Evolutionary conservation across 2,888 invertebrate species (phyloP).

Genomic region (Exephanes ischioxanthus): DNA sequence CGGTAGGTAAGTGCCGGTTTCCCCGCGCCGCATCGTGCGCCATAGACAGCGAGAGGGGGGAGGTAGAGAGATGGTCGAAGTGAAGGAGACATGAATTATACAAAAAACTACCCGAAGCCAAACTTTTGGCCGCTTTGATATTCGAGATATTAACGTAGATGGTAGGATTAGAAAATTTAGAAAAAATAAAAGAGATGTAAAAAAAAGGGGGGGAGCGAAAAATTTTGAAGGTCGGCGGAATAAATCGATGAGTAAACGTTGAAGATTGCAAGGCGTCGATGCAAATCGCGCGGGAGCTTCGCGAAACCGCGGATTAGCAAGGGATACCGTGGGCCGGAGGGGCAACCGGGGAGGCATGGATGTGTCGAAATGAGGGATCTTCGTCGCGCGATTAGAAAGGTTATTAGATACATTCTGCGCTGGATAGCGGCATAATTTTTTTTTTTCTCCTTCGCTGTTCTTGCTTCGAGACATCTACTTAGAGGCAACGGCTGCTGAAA

Average conservation of each 20-base stretch:
- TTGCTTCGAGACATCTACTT: slow-evolving; percentile 14
- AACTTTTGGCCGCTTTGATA: background rate
- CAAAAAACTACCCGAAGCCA: slow-evolving; percentile 36
- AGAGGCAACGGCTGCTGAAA: slow-evolving; percentile 20
- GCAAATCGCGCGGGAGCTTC: slow-evolving; percentile 74
- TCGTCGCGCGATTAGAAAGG: slow-evolving; percentile 56
- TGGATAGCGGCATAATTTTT: background rate
- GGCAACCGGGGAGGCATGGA: background rate
- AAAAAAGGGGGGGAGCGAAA: slow-evolving; percentile 18
- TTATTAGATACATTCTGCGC: slow-evolving; percentile 57
- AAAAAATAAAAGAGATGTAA: slow-evolving; percentile 19
- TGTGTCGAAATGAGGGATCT: slow-evolving; percentile 40
- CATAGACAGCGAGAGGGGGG: slow-evolving; percentile 21
- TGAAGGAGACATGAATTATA: slow-evolving; percentile 48
- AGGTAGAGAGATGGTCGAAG: slow-evolving; percentile 20
- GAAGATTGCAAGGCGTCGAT: slow-evolving; percentile 82
- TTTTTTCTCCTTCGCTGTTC: background rate
- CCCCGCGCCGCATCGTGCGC: slow-evolving; percentile 54
- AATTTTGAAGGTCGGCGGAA: slow-evolving; percentile 53
- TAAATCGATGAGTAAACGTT: slow-evolving; percentile 68
- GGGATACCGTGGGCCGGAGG: background rate
- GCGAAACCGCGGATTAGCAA: slow-evolving; percentile 33
- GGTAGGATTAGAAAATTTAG: slow-evolving; percentile 29
- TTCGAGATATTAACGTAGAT: background rate
- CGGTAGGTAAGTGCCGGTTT: slow-evolving; percentile 83